Evolutionary conservation across 2,888 invertebrate species (phyloP).

Genomic region (Hypercompe scribonia): DNA sequence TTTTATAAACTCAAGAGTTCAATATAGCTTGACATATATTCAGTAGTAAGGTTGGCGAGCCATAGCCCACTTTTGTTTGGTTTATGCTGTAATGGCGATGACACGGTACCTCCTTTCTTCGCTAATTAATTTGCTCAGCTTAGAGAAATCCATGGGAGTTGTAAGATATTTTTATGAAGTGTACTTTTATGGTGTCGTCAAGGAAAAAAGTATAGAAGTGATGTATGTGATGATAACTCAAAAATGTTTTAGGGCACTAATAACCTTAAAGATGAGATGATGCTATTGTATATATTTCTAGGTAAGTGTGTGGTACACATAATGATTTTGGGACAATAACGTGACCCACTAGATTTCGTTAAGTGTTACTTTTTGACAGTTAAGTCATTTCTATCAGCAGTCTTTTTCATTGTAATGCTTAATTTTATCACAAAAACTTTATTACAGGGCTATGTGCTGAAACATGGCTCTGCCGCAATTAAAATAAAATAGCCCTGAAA

Average conservation of each 20-base stretch:
- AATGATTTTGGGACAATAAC: neutral
- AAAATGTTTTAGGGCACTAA: neutral
- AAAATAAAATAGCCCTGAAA: no score
- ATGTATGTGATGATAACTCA: neutral
- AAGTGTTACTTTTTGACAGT: neutral
- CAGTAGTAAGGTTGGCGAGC: conserved; percentile 39
- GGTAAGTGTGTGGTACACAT: neutral
- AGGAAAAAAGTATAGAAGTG: conserved; percentile 11
- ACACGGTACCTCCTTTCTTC: conserved; percentile 67
- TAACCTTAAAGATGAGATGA: neutral
- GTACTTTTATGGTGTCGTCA: conserved; percentile 27
- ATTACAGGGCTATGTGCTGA: no score
- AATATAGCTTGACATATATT: conserved; percentile 9
- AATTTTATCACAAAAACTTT: no score
- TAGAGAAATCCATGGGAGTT: conserved; percentile 76
- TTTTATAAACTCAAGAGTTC: conserved; percentile 22
- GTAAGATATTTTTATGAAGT: conserved; percentile 37
- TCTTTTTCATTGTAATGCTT: no score
- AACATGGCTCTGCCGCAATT: no score
- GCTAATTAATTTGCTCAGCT: conserved; percentile 74
- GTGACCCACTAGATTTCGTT: neutral
- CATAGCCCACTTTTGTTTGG: conserved; percentile 69
- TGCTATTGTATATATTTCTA: neutral
- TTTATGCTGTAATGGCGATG: conserved; percentile 65
- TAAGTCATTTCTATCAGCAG: neutral